phyloP scores from a whole-genome alignment of 2,113 vertebrate genomes.

The Arizona elegans region DNA sequence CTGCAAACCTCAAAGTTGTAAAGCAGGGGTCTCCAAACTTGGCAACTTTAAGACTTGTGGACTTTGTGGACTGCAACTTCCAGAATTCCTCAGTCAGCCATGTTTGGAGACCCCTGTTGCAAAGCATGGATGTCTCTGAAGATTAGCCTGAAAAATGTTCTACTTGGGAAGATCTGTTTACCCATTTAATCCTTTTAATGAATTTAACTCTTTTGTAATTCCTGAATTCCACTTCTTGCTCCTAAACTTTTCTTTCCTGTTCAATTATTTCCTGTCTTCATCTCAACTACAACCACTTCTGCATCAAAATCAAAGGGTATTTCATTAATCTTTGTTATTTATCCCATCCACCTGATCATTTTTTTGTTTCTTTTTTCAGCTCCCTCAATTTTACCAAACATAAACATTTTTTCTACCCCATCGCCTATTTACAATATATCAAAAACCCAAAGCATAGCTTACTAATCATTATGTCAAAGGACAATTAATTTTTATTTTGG shows the following conservation, averaged over 20 bases:
- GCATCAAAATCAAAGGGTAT: background rate
- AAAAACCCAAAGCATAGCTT: background rate
- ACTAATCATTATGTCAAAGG: background rate
- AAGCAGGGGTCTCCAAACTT: background rate
- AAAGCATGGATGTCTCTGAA: background rate
- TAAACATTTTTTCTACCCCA: background rate
- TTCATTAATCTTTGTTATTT: background rate
- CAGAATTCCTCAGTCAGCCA: background rate
- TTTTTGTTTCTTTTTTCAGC: background rate
- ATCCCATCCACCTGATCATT: background rate
- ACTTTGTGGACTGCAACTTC: no score
- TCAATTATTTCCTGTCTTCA: background rate
- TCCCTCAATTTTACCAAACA: background rate
- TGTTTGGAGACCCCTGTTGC: background rate
- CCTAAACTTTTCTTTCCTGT: background rate
- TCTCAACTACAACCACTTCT: background rate
- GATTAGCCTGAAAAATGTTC: background rate
- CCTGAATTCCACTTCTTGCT: background rate
- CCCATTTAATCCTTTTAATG: background rate
- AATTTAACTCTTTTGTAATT: background rate
- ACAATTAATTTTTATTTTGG: no score
- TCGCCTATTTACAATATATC: background rate
- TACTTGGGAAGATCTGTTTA: background rate
- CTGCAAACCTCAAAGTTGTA: background rate
- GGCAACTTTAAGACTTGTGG: background rate